These are phyloP conservation scores for Alexandromys fortis DNA, from an alignment of 2,113 vertebrate species.

Conservation along the genomic window DNA sequence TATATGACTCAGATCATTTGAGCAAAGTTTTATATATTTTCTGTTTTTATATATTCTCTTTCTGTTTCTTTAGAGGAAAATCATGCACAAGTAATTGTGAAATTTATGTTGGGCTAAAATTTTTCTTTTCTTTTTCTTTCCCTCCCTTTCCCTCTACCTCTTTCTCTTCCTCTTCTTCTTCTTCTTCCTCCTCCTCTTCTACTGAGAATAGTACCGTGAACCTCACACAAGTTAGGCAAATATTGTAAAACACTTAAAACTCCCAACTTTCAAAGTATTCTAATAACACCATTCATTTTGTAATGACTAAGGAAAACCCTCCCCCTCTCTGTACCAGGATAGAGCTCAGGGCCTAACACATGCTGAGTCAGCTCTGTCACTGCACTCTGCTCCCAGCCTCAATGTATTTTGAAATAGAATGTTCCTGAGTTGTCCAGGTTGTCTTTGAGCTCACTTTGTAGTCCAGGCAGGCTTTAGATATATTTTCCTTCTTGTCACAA, in stretches of 20 bases:
- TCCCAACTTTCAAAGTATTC: neutral
- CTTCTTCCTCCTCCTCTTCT: neutral
- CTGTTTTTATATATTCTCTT: neutral
- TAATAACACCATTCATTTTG: neutral
- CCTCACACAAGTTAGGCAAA: neutral
- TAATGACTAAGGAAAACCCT: neutral
- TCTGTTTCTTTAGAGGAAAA: neutral
- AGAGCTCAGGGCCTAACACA: neutral
- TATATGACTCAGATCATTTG: neutral
- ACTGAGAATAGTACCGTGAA: neutral
- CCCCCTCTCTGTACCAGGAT: neutral
- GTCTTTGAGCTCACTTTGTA: neutral
- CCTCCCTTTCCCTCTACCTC: neutral
- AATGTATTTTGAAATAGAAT: neutral
- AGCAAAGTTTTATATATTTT: neutral
- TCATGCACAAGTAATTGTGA: neutral
- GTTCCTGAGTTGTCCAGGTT: neutral
- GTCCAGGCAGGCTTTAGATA: neutral
- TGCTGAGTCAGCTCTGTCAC: neutral
- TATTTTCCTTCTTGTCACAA: neutral
- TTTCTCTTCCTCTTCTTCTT: no score
- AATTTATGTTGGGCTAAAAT: conserved; percentile 31
- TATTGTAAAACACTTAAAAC: neutral
- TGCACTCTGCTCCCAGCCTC: neutral
- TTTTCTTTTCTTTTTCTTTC: neutral